Evolutionary conservation across 2,888 invertebrate species (phyloP).

Genomic region (Pycnomerus fuliginosus): DNA sequence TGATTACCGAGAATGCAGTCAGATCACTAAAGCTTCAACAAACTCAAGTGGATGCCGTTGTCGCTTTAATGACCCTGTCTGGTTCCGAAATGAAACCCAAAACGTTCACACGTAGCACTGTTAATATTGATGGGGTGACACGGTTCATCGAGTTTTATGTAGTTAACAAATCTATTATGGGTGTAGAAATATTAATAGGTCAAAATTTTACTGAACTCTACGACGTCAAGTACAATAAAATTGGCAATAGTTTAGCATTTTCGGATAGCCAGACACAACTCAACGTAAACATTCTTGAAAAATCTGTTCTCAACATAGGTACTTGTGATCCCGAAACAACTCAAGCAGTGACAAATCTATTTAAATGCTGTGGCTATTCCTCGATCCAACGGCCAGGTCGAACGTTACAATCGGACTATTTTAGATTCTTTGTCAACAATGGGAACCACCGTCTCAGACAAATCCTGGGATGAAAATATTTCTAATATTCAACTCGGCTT

Average conservation of each 20-base stretch:
- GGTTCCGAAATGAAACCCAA: background rate
- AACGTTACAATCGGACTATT: slow-evolving; percentile 8
- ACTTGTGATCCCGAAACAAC: slow-evolving; percentile 15
- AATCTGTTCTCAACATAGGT: slow-evolving; percentile 5
- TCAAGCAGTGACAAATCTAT: slow-evolving; percentile 25
- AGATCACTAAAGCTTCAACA: background rate
- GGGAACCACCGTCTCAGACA: slow-evolving; percentile 3
- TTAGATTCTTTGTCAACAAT: slow-evolving; percentile 8
- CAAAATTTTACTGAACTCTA: background rate
- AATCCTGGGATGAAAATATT: slow-evolving; percentile 13
- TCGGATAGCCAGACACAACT: background rate
- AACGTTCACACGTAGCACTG: background rate
- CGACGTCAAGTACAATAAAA: background rate
- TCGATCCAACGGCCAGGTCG: slow-evolving; percentile 18
- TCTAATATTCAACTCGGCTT: slow-evolving; percentile 14
- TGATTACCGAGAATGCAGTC: background rate
- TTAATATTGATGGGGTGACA: background rate
- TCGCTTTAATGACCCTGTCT: background rate
- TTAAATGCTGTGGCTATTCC: background rate
- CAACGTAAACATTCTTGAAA: background rate
- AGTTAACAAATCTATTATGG: background rate
- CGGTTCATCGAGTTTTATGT: background rate
- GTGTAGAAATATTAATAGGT: background rate
- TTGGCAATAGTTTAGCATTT: background rate
- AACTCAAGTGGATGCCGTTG: background rate